A percentile compares a stretch with the other conserved stretches of the same genome.
Conservation (phyloP, 2,888 invertebrate genomes). For the Brachylomia viminalis region DNA sequence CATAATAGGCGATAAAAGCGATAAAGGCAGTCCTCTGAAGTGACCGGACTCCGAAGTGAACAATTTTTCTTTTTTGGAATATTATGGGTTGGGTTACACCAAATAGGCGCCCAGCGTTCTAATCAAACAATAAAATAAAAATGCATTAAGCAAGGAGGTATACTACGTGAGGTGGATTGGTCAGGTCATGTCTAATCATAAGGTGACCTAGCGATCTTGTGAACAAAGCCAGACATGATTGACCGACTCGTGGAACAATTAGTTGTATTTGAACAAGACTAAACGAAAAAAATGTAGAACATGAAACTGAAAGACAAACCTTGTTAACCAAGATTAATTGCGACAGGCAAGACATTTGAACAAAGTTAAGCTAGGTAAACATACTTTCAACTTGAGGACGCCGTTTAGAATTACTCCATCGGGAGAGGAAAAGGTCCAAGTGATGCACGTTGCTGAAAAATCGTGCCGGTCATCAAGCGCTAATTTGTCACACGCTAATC, state of each 20-base stretch:
- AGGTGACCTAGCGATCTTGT: slow-evolving; percentile 2
- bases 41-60: slow-evolving; percentile 14
- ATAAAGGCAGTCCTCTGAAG: slow-evolving; percentile 28
- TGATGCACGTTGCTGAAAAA: neutral
- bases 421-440: slow-evolving; percentile 4
- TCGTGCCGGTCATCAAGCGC: slow-evolving; percentile 18
- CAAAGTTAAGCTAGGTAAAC: slow-evolving; percentile 63
- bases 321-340: slow-evolving; percentile 43
- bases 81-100: neutral
- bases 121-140: slow-evolving; percentile 10
- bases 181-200: neutral
- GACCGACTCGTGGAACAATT: neutral
- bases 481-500: slow-evolving; percentile 73
- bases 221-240: slow-evolving; percentile 13
- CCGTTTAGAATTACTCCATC: slow-evolving; percentile 9
- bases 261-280: slow-evolving; percentile 9
- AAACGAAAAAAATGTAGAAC: slow-evolving; percentile 27
- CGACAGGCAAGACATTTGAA: slow-evolving; percentile 33
- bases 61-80: slow-evolving; percentile 24
- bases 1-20: slow-evolving; percentile 29
- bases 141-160: neutral
- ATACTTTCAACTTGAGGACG: slow-evolving; percentile 19
- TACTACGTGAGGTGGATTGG: slow-evolving; percentile 17
- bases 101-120: slow-evolving; percentile 11
- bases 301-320: slow-evolving; percentile 19